Base-by-base conservation (phyloP, 2,113 vertebrate genomes). In the Hemiprocne comata region DNA sequence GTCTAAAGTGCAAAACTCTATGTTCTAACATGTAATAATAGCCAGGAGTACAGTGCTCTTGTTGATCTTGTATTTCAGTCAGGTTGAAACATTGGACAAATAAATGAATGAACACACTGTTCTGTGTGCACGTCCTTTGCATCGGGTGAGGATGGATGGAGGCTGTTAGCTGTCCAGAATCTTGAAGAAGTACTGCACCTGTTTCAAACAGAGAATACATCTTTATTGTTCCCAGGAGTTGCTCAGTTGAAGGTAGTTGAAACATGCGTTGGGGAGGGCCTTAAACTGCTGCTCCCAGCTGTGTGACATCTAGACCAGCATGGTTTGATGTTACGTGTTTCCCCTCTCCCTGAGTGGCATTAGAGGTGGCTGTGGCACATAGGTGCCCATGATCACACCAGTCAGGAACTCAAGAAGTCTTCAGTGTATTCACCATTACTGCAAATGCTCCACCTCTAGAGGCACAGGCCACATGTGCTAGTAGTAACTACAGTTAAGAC, bases 181-280 rank as follows among this genome's bases (percentile, higher is more conserved):
- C 98, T 98, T 99, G 98, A 99, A 99, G 97, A 99, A 99, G 93
- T 99, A 99, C 91, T 99, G 98, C 70, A 99, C 99, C 99, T 99
- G 75, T 62, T 84, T 19, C 48, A 80, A 94, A 96, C 89, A 94
- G 88, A 58, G 91, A 93, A 95, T 1, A 31, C 12, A 26, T 7
- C 29, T 51, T 26, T 12, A 7, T 44, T 11, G 16, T 13, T 54
- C 9, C 24, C 24, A 10, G 38, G 17, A 7, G 0, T 1, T 1
- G 3, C 40, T 53, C 9, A 11, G 71, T 10, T 6, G 8, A 17
- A 7, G 9, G 6, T 2, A 20, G 17, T 1, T 62, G 50, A 29
- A 40, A 31, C 5, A 6, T 1, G 11, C 3, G 3, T 4, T 26
- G 34, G 36, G 20, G 11, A 0, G 11, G 40, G 29, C 51, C 7